Conservation (phyloP, 2,888 invertebrate genomes). For the Lomographa bimaculata region DNA sequence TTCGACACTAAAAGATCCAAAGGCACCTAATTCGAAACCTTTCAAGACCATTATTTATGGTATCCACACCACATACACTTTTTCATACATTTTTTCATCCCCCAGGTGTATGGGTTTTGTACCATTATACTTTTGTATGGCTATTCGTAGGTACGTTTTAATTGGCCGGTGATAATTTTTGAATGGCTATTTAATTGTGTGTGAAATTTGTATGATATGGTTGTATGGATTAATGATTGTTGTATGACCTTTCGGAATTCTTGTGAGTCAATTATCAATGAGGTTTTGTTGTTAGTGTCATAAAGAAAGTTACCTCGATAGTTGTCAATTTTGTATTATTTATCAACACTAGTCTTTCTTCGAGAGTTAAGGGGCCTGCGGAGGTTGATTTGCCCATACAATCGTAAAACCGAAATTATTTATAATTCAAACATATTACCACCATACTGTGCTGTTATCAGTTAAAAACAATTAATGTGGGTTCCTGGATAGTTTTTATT, state of each 20-base stretch:
- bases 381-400: no score
- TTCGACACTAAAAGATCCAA: conserved; percentile 4
- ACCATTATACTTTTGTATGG: conserved; percentile 16
- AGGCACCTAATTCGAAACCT: no score
- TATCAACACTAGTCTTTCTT: no score
- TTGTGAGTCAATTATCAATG: background rate
- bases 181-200: conserved; percentile 27
- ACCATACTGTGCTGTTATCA: no score
- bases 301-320: no score
- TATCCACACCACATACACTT: background rate
- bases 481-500: no score
- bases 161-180: conserved; percentile 26
- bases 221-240: conserved; percentile 16
- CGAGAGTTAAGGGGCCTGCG: no score
- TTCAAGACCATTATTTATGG: conserved; percentile 12
- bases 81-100: conserved; percentile 18
- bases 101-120: conserved; percentile 20
- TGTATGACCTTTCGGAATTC: conserved; percentile 12
- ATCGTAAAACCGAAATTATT: no score
- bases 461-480: no score
- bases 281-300: no score
- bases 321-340: no score
- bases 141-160: conserved; percentile 17
- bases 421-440: no score
- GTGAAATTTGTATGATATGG: conserved; percentile 32